Base-by-base conservation (phyloP, 2,888 invertebrate genomes). In the Acanthopleura granulata region DNA sequence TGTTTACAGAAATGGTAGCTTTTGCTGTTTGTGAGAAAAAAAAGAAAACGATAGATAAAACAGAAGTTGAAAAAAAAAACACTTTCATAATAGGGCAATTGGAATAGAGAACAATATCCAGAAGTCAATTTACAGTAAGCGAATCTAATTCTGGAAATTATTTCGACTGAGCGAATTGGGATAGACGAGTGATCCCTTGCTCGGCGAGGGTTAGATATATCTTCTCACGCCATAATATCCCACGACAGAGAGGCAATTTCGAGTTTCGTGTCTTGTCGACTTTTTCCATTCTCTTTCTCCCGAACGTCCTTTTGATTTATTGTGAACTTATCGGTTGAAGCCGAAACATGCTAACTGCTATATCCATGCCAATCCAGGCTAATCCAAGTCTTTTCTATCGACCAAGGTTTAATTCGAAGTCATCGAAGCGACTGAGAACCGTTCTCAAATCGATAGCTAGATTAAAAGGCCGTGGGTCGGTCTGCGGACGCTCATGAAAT, bases 321-420 rank as follows among this genome's bases (percentile, higher is more conserved):
- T 4, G 57, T 22, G 57, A 57, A 57, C 57, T 57, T 57, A 57
- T 57, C 57, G 57, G 57, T 57, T 57, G 57, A 57, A 57, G 57
- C 57, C 57, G 57, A 57, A 57, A 57, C 57, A 57, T 22, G 57
- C 57, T 57, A 57, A 57, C 57, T 57, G 57, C 12, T 57, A 57
- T 18, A 18, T n/a, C 57, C 57, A 57, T 57, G 57, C 57, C 57
- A 57, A 57, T 57, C 57, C 22, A 18, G 57, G 57, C 57, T 57
- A 57, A 57, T 57, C 57, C 57, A 18, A 22, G 18, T 57, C 57
- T 57, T 22, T 57, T 57, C 57, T 57, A 57, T 57, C 57, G 57
- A 57, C 57, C 57, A 57, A 57, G 57, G 57, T 57, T 57, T 57
- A 57, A 57, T 57, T 57, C 57, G 57, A 57, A 57, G n/a, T 57